Evolutionary conservation across 1,140 invertebrate species (phyloP), one percentile per base, ranked within the genome.

Genomic region (Patella vulgata): DNA sequence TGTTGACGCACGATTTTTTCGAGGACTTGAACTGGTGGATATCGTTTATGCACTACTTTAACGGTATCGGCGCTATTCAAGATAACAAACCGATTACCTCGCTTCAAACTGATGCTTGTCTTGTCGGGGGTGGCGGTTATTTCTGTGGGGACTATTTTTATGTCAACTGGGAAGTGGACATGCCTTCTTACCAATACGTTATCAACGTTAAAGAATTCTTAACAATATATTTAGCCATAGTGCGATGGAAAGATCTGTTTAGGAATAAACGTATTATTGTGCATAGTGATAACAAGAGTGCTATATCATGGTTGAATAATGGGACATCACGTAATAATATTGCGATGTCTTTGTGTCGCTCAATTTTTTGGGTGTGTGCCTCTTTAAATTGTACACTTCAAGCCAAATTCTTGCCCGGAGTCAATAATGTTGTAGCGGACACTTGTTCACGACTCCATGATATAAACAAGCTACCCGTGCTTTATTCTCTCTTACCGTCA

Each of bases 91-190:
- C 52, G 6, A 33, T 60, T 14, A 40, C 63, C 0, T 57, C 52
- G 5, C n/a, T 60, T 23, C 58, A 66, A 31, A 60, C 57, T 14
- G 57, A 66, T 57, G 63, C 53, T 21, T 60, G 52, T 40, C 27
- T 21, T 23, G 58, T 56, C 25, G 59, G 59, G 39, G 63, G 57
- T 25, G 17, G 53, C 25, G 53, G 44, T 1, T 14, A 36, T 12
- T 56, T 43, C 43, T 17, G 30, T 30, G 54, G 47, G 6, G 60
- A 56, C 25, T 63, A 31, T 21, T 3, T 43, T 1, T 63, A 63
- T 33, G 42, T 51, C 2, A 63, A 63, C n/a, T 63, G 46, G 60
- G 19, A 2, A 19, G 3, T 48, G 30, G 53, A 57, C 33, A 63
- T 63, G 46, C 46, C 52, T 8, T 21, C 47, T 25, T 11, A 50